Conservation (phyloP, 2,888 invertebrate genomes). For the Apodemia mormo region DNA sequence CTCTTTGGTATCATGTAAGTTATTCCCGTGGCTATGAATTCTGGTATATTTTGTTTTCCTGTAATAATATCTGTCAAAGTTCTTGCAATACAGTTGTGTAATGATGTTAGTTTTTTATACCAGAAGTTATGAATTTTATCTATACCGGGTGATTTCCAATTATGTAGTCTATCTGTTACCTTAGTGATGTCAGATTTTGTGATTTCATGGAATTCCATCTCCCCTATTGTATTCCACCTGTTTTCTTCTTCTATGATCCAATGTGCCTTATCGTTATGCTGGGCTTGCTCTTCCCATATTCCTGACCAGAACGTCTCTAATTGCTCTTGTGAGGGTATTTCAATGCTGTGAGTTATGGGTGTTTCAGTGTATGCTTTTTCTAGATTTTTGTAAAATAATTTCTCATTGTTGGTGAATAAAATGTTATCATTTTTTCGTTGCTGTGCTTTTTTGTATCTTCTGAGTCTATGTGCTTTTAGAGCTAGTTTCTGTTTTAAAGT, state of each 20-base stretch:
- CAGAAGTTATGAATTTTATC: constrained; percentile 29
- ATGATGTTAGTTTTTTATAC: constrained; percentile 18
- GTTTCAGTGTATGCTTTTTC: not conserved
- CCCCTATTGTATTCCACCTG: constrained; percentile 19
- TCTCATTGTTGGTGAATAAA: constrained; percentile 32
- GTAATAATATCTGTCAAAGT: constrained; percentile 29
- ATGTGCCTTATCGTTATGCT: constrained; percentile 28
- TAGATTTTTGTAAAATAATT: constrained; percentile 31
- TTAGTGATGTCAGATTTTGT: not conserved
- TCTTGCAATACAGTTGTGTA: constrained; percentile 29
- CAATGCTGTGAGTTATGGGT: not conserved
- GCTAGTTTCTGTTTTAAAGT: constrained; percentile 37
- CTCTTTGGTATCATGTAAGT: constrained; percentile 36
- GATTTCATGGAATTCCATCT: constrained; percentile 34
- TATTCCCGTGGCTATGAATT: constrained; percentile 32
- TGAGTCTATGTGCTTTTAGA: constrained; percentile 31
- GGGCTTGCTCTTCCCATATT: constrained; percentile 27
- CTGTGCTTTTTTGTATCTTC: constrained; percentile 33
- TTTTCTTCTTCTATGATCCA: constrained; percentile 33
- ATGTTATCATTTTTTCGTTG: constrained; percentile 33
- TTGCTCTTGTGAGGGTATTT: constrained; percentile 21
- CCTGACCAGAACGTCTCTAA: constrained; percentile 31
- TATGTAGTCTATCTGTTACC: too few relatives aligned
- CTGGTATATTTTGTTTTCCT: constrained; percentile 28
- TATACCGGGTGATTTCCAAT: constrained; percentile 30